Evolutionary conservation across 1,140 invertebrate genomes (phyloP).

Genomic region (Ceratina australensis): DNA sequence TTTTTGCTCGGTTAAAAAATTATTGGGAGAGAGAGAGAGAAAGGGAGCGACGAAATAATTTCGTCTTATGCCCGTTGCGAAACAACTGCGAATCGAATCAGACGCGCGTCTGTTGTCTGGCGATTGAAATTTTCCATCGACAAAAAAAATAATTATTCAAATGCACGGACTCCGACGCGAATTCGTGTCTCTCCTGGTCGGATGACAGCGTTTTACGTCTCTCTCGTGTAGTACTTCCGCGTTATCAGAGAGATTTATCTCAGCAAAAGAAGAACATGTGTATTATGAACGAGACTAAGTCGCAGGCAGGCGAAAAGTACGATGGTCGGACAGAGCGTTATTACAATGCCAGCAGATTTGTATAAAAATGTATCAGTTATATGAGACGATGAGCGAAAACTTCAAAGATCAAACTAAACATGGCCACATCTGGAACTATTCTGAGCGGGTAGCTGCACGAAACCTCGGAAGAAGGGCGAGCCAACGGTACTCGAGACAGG

Average conservation of each 20-base stretch:
- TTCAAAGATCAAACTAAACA: slow-evolving; percentile 79
- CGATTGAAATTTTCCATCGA: neutral
- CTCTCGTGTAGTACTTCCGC: slow-evolving; percentile 42
- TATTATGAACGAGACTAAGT: slow-evolving; percentile 58
- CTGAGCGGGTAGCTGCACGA: slow-evolving; percentile 69
- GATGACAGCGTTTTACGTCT: slow-evolving; percentile 50
- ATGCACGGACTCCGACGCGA: slow-evolving; percentile 33
- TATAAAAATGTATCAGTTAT: slow-evolving; percentile 66
- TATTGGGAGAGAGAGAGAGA: slow-evolving; percentile 50
- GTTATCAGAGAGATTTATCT: slow-evolving; percentile 54
- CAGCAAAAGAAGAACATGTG: slow-evolving; percentile 51
- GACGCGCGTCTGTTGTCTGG: slow-evolving; percentile 42
- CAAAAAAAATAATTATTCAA: neutral
- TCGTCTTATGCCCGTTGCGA: slow-evolving; percentile 5
- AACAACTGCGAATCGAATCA: slow-evolving; percentile 29
- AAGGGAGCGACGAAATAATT: slow-evolving; percentile 47
- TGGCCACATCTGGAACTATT: slow-evolving; percentile 80
- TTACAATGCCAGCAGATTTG: slow-evolving; percentile 65
- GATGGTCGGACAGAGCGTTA: slow-evolving; percentile 67
- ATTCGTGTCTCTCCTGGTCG: slow-evolving; percentile 32
- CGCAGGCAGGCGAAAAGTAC: slow-evolving; percentile 66
- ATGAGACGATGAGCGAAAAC: slow-evolving; percentile 76
- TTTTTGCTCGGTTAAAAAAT: slow-evolving; percentile 14
- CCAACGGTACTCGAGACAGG: slow-evolving; percentile 42
- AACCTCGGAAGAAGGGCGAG: slow-evolving; percentile 52